These are phyloP conservation scores for Halcyon leucocephala DNA, from an alignment of 2,797 vertebrate genomes.

Conservation along the genomic window DNA sequence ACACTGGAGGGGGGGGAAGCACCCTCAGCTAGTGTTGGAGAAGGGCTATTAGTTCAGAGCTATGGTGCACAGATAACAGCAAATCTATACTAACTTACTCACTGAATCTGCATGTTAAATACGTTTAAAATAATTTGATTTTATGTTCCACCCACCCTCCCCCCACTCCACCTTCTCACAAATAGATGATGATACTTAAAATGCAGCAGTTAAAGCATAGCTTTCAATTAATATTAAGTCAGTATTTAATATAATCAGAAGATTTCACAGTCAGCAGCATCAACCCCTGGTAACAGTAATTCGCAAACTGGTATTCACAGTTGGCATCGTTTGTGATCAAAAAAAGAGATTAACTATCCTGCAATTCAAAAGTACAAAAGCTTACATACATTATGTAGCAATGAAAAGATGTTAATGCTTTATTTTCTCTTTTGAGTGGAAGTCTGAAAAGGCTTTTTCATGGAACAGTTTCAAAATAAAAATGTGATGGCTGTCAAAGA, in stretches of 20 bases:
- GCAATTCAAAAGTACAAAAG: background rate
- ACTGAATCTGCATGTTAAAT: background rate
- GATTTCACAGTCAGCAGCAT: slow-evolving; percentile 16
- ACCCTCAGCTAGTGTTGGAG: background rate
- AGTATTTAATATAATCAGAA: background rate
- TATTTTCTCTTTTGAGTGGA: background rate
- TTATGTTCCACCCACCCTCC: background rate
- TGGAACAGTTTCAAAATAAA: background rate
- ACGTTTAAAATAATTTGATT: slow-evolving; percentile 13
- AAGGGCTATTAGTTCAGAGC: background rate
- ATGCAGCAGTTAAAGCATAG: background rate
- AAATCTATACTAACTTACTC: background rate
- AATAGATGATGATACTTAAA: background rate
- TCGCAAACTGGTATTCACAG: background rate
- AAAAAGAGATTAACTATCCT: slow-evolving; percentile 6
- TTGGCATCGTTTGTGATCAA: slow-evolving; percentile 4
- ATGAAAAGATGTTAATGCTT: background rate
- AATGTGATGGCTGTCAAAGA: background rate
- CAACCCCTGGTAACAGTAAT: background rate
- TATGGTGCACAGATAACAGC: background rate
- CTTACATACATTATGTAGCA: background rate
- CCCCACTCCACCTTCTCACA: background rate
- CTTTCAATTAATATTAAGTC: slow-evolving; percentile 12
- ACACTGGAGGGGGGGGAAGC: background rate
- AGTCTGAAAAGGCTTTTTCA: background rate